Percentiles rank a stretch among this genome's conserved stretches.
Evolutionary conservation across 2,113 vertebrate genomes (phyloP).

Genomic region (Galemys pyrenaicus): DNA sequence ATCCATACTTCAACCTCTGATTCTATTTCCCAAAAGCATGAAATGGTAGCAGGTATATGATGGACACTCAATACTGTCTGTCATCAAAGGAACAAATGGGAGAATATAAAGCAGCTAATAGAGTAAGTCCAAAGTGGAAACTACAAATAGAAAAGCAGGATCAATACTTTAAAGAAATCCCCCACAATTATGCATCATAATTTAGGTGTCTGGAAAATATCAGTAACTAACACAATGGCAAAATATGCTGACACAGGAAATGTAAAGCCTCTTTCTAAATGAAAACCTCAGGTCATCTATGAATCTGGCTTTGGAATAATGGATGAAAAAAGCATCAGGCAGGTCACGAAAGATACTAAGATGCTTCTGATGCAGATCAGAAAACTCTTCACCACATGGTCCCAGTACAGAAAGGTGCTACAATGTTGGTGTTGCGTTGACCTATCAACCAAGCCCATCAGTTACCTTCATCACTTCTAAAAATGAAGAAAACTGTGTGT

Average conservation of each 20-base stretch:
- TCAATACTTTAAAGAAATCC: slow-evolving; percentile 21
- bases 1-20: neutral
- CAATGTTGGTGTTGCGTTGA: neutral
- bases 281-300: slow-evolving; percentile 36
- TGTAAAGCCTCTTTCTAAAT: neutral
- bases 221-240: slow-evolving; percentile 1
- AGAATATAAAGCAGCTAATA: neutral
- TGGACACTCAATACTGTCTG: neutral
- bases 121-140: slow-evolving; percentile 25
- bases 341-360: slow-evolving; percentile 36
- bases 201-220: neutral
- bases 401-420: neutral
- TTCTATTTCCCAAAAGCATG: slow-evolving; percentile 26
- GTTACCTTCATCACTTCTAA: slow-evolving; percentile 34
- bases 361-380: neutral
- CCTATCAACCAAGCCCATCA: neutral
- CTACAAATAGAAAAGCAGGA: slow-evolving; percentile 32
- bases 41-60: neutral
- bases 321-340: slow-evolving; percentile 23
- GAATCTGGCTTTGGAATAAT: neutral
- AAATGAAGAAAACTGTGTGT: neutral
- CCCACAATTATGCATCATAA: neutral
- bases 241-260: slow-evolving; percentile 13
- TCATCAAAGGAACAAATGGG: neutral
- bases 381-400: neutral